phyloP scores from a whole-genome alignment of 2,113 vertebrate genomes.

The Zosterops pallidus region DNA sequence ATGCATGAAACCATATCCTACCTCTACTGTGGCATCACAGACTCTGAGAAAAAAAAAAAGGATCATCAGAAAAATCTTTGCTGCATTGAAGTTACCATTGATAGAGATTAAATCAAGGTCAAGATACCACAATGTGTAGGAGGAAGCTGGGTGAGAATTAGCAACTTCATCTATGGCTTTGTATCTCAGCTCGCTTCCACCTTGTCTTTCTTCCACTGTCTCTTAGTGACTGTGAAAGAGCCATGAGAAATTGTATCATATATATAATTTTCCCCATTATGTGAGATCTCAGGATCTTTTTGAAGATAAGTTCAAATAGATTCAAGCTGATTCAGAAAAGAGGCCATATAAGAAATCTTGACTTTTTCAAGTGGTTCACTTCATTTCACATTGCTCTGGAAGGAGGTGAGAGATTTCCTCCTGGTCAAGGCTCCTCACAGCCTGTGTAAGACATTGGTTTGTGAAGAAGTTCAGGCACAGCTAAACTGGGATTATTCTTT shows the following conservation, averaged over 20 bases:
- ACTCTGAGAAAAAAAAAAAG: not conserved
- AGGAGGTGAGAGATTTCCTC: not conserved
- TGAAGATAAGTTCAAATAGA: conserved; percentile 40
- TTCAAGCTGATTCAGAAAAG: not conserved
- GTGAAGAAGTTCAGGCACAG: not conserved
- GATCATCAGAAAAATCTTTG: conserved; percentile 27
- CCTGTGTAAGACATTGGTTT: not conserved
- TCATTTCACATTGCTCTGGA: not conserved
- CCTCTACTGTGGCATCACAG: not conserved
- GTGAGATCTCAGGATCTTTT: conserved; percentile 26
- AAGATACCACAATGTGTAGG: conserved; percentile 36
- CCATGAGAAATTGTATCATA: conserved; percentile 24
- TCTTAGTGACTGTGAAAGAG: conserved; percentile 24
- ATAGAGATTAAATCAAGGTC: conserved; percentile 58
- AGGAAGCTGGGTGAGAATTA: conserved; percentile 56
- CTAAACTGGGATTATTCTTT: not conserved
- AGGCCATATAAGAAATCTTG: not conserved
- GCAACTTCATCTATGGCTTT: conserved; percentile 22
- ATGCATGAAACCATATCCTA: not conserved
- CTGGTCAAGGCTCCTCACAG: not conserved
- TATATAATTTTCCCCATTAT: conserved; percentile 9
- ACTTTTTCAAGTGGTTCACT: conserved; percentile 7
- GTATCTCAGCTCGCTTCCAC: not conserved
- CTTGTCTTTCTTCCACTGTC: conserved; percentile 22
- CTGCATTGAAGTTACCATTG: conserved; percentile 37